Evolutionary conservation across 2,113 vertebrate species (phyloP).

Genomic region (Ctenodactylus gundi): DNA sequence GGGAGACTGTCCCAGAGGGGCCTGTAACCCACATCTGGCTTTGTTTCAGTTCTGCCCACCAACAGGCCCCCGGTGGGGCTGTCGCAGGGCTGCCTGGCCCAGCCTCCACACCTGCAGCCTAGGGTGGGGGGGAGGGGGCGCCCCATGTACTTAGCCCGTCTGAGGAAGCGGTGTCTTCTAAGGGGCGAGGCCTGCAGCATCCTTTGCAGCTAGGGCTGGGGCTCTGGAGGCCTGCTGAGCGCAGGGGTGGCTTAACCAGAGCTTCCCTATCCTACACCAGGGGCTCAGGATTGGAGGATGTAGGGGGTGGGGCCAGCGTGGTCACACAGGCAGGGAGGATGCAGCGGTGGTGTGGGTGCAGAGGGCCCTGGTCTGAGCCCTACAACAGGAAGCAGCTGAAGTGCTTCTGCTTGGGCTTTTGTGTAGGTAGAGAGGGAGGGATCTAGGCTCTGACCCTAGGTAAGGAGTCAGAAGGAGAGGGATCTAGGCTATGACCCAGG

Average conservation of each 20-base stretch:
- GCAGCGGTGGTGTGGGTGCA: not conserved
- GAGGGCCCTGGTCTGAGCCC: not conserved
- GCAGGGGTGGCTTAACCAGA: not conserved
- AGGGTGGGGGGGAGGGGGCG: not conserved
- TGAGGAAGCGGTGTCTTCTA: conserved; percentile 56
- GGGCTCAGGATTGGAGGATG: conserved; percentile 59
- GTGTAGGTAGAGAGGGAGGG: not conserved
- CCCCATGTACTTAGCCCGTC: conserved; percentile 81
- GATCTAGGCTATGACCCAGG: not conserved
- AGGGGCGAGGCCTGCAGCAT: conserved; percentile 68
- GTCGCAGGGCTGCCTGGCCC: not conserved
- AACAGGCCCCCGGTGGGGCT: not conserved
- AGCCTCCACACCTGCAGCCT: not conserved
- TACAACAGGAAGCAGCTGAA: conserved; percentile 62
- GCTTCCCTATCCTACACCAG: conserved; percentile 60
- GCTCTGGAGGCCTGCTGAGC: not conserved
- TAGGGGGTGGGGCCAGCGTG: conserved; percentile 56
- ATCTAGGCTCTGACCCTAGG: not conserved
- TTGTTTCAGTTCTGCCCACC: conserved; percentile 69
- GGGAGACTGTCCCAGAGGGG: not conserved
- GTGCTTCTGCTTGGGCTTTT: not conserved
- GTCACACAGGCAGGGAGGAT: conserved; percentile 38
- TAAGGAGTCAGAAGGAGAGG: not conserved
- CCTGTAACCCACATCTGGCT: too few relatives aligned
- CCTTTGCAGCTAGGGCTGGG: conserved; percentile 7